Evolutionary conservation across 1,140 invertebrate species (phyloP), one percentile per base, ranked within the genome.

Genomic region (Aphaenogaster ashmeadi): DNA sequence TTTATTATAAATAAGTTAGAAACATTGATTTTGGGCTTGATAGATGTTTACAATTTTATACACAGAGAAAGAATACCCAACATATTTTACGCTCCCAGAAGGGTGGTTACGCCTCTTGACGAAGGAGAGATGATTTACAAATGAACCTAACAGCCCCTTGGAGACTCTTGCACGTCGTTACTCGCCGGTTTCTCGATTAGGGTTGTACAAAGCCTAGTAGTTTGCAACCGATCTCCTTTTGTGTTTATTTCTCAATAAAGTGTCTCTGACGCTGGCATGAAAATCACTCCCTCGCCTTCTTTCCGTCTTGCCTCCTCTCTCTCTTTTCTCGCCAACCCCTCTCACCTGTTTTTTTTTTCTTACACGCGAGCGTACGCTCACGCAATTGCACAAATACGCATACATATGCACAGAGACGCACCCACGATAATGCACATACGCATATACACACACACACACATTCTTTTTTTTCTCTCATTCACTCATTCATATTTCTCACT

Each of bases 91-190:
- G 93, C 90, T 92, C 92, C 94, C 92, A 93, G 94, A 96, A 96
- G 96, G 95, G 93, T 95, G 93, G 33, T 95, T 95, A 94, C 69
- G 44, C 80, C 93, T 95, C 93, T 93, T 89, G 95, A 95, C 94
- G 95, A 96, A 94, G 96, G 96, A 96, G 94, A 96, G 96, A 95
- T 95, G 94, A 95, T 96, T 95, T 96, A 96, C 95, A 96, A 96
- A 96, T 96, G 93, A 96, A 95, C 94, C 95, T 83, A 83, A 93
- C 94, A 94, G 92, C 93, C 93, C 94, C 94, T 52, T 74, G 67
- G 27, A 60, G 52, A 83, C 52, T 83, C 93, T 93, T 92, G 71
- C 92, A 80, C 90, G 88, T 92, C 92, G 75, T 88, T 89, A 88
- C 83, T 91, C 88, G 52, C 81, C 91, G 79, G 41, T 86, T 90